Evolutionary conservation across 37 sponge, comb jelly and placozoan genomes (phyloP).

Genomic region (Ianthella basta): DNA sequence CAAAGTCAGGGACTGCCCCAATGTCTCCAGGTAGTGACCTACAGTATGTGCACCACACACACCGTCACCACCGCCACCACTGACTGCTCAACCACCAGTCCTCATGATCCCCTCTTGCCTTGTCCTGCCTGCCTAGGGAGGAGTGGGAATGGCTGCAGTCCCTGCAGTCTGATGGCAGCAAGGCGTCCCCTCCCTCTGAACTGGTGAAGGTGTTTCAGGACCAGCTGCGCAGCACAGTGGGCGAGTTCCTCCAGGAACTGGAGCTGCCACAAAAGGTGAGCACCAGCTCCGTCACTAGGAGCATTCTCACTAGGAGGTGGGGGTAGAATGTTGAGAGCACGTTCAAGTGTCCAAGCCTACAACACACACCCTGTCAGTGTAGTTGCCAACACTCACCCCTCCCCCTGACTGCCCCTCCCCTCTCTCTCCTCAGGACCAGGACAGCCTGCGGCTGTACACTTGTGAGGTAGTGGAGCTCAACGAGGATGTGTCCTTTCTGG

Average conservation of each 20-base stretch:
- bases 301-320: background rate
- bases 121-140: too few relatives aligned
- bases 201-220: conserved; percentile 24
- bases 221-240: background rate
- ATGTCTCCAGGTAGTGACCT: conserved; percentile 51
- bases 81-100: too few relatives aligned
- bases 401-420: too few relatives aligned
- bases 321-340: too few relatives aligned
- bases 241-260: background rate
- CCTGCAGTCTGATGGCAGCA: background rate
- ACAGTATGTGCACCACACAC: too few relatives aligned
- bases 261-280: background rate
- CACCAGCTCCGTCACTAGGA: too few relatives aligned
- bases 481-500: conserved; percentile 74
- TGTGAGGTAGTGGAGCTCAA: conserved; percentile 86
- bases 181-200: background rate
- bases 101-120: too few relatives aligned
- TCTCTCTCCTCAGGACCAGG: conserved; percentile 47
- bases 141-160: conserved; percentile 77
- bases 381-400: too few relatives aligned
- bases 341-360: too few relatives aligned
- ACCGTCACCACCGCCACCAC: too few relatives aligned
- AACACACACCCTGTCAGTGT: too few relatives aligned
- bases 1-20: conserved; percentile 75
- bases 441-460: conserved; percentile 66